A percentile compares a stretch with the other conserved stretches of the same genome.
Evolutionary conservation across 2,888 invertebrate genomes (phyloP).

Genomic region (Rapana venosa): DNA sequence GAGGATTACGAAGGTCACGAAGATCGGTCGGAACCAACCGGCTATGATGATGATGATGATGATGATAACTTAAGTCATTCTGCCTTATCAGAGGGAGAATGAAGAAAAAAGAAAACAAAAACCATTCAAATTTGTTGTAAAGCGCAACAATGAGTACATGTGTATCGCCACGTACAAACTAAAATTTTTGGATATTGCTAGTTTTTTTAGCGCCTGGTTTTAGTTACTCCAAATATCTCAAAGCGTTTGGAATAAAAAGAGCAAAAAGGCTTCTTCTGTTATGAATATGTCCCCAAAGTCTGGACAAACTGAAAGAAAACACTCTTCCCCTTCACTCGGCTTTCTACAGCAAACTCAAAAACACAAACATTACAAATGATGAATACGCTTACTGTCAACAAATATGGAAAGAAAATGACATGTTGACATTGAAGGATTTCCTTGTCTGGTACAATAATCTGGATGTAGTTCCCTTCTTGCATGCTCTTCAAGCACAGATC

Average conservation of each 20-base stretch:
- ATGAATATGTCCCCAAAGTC: conserved; percentile 10
- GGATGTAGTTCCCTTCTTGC: neutral
- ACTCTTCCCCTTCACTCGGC: neutral
- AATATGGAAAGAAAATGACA: neutral
- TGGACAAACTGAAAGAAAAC: neutral
- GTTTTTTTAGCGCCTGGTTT: neutral
- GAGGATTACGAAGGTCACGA: too few species aligned
- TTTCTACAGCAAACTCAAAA: neutral
- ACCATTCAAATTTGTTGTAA: neutral
- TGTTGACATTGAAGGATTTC: neutral
- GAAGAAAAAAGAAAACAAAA: too few species aligned
- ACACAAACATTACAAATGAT: neutral
- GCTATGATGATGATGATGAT: neutral
- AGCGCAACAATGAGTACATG: neutral
- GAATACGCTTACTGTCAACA: neutral
- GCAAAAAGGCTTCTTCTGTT: neutral
- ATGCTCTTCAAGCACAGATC: conserved; percentile 28
- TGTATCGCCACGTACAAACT: too few species aligned
- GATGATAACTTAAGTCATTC: neutral
- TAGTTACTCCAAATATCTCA: conserved; percentile 8
- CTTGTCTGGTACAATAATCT: conserved; percentile 4
- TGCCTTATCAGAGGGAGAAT: too few species aligned
- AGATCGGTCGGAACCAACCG: neutral
- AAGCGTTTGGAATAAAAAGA: conserved; percentile 6
- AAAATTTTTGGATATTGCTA: neutral